Evolutionary conservation across 2,888 invertebrate species (phyloP).

Genomic region (Noctua janthe): DNA sequence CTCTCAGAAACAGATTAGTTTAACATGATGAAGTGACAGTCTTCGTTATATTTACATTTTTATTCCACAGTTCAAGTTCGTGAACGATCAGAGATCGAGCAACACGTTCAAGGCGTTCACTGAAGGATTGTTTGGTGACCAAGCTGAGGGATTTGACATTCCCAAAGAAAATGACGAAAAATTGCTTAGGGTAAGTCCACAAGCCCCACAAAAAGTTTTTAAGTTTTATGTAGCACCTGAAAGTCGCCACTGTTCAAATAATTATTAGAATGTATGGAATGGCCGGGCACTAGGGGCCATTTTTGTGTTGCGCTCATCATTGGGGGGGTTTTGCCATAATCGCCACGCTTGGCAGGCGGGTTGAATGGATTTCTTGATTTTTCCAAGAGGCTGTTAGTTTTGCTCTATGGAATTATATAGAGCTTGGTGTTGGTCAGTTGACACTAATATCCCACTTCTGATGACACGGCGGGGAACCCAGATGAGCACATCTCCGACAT

Average conservation of each 20-base stretch:
- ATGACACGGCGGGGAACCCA: neutral
- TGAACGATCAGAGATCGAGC: conserved; percentile 89
- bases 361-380: neutral
- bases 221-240: neutral
- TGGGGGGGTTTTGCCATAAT: too few species aligned
- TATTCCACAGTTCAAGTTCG: conserved; percentile 91
- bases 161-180: conserved; percentile 87
- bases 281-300: too few species aligned
- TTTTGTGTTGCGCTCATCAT: too few species aligned
- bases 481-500: neutral
- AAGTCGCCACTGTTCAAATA: neutral
- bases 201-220: neutral
- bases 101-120: conserved; percentile 92
- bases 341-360: too few species aligned
- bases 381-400: neutral
- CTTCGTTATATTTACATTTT: neutral
- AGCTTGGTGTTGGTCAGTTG: neutral
- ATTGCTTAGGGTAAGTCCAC: conserved; percentile 75
- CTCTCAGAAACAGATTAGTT: neutral
- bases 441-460: neutral
- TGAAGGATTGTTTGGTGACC: conserved; percentile 91
- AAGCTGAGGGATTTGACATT: conserved; percentile 81
- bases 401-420: neutral
- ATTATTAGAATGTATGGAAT: neutral
- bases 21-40: neutral